phyloP scores from a whole-genome alignment of 2,797 vertebrate genomes.

The Pteronotus mesoamericanus region DNA sequence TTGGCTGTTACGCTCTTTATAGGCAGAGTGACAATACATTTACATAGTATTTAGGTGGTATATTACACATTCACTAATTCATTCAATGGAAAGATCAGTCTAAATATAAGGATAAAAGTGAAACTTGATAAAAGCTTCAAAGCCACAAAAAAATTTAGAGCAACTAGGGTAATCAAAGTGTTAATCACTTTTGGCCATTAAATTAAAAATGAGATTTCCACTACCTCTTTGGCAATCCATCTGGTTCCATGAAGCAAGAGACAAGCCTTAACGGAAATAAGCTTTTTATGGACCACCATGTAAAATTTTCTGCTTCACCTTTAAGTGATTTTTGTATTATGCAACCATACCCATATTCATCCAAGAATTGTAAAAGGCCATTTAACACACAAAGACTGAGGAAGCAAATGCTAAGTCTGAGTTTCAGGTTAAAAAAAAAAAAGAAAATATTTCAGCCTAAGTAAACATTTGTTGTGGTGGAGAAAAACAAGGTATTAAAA shows the following conservation, averaged over 20 bases:
- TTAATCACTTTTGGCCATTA: background rate
- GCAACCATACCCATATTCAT: constrained; percentile 17
- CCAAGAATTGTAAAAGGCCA: constrained; percentile 2
- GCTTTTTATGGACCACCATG: constrained; percentile 39
- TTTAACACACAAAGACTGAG: constrained; percentile 31
- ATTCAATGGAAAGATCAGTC: background rate
- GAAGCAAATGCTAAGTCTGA: constrained; percentile 50
- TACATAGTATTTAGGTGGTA: background rate
- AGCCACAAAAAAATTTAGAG: background rate
- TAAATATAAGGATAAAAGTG: constrained; percentile 24
- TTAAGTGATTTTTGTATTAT: constrained; percentile 48
- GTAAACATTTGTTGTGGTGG: constrained; percentile 46
- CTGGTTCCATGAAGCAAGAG: background rate
- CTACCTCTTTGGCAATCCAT: background rate
- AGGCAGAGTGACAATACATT: background rate
- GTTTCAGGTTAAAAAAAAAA: too few relatives aligned
- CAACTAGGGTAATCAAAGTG: background rate
- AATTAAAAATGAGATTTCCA: background rate
- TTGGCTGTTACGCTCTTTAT: background rate
- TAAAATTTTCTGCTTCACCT: constrained; percentile 54
- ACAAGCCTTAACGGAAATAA: constrained; percentile 37
- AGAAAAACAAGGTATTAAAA: constrained; percentile 20
- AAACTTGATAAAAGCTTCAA: constrained; percentile 25
- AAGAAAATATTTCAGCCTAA: background rate
- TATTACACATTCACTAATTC: background rate